Evolutionary conservation across 2,797 vertebrate genomes (phyloP).

Genomic region (Falco naumanni): DNA sequence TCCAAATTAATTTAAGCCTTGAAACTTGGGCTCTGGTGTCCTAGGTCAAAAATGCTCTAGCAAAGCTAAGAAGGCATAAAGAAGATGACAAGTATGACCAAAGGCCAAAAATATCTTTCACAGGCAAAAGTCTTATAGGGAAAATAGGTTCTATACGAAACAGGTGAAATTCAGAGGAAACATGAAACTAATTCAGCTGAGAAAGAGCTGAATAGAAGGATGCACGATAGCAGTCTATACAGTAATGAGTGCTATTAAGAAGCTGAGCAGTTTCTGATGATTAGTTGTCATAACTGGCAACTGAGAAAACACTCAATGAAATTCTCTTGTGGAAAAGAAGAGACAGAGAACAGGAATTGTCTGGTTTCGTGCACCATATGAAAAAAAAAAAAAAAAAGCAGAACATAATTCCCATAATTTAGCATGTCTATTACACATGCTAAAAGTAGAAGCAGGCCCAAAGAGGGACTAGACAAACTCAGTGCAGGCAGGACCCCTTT

Average conservation of each 20-base stretch:
- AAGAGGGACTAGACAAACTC: neutral
- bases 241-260: neutral
- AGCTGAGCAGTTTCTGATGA: neutral
- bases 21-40: neutral
- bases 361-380: neutral
- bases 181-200: neutral
- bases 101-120: neutral
- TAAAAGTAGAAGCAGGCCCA: neutral
- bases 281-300: neutral
- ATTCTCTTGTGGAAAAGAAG: neutral
- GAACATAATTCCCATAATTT: neutral
- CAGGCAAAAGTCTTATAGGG: neutral
- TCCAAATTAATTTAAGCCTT: neutral
- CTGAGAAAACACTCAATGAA: neutral
- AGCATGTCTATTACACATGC: neutral
- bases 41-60: neutral
- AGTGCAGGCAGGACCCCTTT: neutral
- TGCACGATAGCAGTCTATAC: neutral
- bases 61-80: neutral
- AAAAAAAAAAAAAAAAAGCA: neutral
- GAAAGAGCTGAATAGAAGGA: neutral
- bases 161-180: neutral
- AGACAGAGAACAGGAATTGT: neutral
- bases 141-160: neutral
- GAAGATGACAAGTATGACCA: neutral